Percentiles rank a stretch among this genome's conserved stretches.
These are phyloP conservation scores for Lithophane leautieri DNA, from an alignment of 2,888 invertebrate species.

Conservation along the genomic window DNA sequence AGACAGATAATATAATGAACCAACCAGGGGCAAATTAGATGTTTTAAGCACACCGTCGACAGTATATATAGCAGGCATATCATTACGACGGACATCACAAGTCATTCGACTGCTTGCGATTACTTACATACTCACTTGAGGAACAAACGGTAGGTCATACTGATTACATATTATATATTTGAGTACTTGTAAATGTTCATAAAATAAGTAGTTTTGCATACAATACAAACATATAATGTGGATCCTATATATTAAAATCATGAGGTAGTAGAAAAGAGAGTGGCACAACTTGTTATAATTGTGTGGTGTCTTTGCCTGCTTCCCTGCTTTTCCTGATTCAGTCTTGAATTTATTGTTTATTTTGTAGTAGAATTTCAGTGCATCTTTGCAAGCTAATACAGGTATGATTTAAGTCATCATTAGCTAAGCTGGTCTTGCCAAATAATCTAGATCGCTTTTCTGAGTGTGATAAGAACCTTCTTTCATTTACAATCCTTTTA, in stretches of 20 bases:
- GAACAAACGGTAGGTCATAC: conserved; percentile 73
- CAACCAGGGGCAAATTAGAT: conserved; percentile 83
- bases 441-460: neutral
- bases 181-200: neutral
- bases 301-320: neutral
- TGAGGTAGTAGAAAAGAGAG: neutral
- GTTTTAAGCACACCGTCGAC: conserved; percentile 73
- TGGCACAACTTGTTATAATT: neutral
- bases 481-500: neutral
- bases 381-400: neutral
- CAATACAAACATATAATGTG: neutral
- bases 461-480: neutral
- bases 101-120: conserved; percentile 74
- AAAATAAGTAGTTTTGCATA: neutral
- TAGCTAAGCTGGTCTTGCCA: neutral
- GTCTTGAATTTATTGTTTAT: neutral
- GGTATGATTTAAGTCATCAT: neutral
- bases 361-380: neutral
- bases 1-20: conserved; percentile 80
- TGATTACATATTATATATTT: conserved; percentile 18
- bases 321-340: neutral
- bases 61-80: conserved; percentile 83
- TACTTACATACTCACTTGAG: conserved; percentile 64
- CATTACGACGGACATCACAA: conserved; percentile 77
- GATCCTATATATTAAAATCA: neutral